Base-by-base conservation (phyloP, 2,113 vertebrate species). In the Phyllostomus discolor region DNA sequence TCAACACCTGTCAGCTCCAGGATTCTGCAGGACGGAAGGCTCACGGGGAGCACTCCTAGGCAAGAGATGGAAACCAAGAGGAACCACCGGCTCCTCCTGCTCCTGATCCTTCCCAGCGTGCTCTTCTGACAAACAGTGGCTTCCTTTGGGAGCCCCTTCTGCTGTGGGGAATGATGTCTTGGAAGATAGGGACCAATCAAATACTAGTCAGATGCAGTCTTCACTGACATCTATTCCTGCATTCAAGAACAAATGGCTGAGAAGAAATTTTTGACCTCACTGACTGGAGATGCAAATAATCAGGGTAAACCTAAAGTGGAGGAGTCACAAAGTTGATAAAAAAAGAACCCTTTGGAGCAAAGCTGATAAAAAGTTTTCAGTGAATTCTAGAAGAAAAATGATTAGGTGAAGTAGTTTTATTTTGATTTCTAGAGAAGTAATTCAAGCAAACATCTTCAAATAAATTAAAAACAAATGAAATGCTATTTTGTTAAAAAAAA, bases 11-110 rank as follows among this genome's bases (percentile, higher is more conserved):
- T 92, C 92, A 99, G 98, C 98, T 97, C 98, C 97, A 70, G 11
- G 0, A 11, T 1, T 12, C 24, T 22, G 15, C 46, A 6, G 52
- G 57, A 41, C 6, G 35, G 12, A 52, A 46, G 22, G 38, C 17
- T 79, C 46, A 46, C 0, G 0, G 52, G 38, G 41, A 43, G 24
- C 28, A 41, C 22, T 48, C 0, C 28, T 17, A 2, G 7, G 33
- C 54, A 24, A 88, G 89, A 98, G 85, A 99, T 99, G 99, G 99
- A 99, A 98, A 98, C 98, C 76, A 98, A 99, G 97, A 98, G 98
- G 97, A 98, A 99, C 88, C 98, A 98, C 97, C 99, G 99, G 97
- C 97, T 99, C 95, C 98, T 99, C 31, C 97, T 99, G 91, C 95
- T 99, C 86, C 98, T 99, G 98, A 98, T 98, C 20, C 98, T 99